Evolutionary conservation across 2,113 vertebrate species (phyloP).

Genomic region (Lepus timidus): DNA sequence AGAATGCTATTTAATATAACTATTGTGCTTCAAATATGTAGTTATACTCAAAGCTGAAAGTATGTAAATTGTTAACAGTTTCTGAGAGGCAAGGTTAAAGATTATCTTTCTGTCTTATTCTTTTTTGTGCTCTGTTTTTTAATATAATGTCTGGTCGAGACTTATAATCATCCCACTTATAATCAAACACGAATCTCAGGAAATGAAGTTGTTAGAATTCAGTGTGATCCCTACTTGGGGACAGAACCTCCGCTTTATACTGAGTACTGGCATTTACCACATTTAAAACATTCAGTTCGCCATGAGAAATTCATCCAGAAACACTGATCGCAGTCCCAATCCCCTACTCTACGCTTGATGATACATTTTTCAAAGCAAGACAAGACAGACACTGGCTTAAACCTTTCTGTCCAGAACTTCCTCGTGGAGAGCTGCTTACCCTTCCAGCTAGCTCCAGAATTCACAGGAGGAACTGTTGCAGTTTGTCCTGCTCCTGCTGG

Average conservation of each 20-base stretch:
- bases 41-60: background rate
- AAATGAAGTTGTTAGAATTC: conserved; percentile 13
- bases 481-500: background rate
- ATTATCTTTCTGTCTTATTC: background rate
- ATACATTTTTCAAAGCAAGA: accelerated
- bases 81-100: background rate
- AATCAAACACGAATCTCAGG: background rate
- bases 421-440: background rate
- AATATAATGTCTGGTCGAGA: background rate
- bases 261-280: background rate
- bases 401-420: background rate
- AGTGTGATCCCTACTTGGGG: background rate
- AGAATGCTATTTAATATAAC: background rate
- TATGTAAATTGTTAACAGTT: background rate
- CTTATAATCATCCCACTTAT: background rate
- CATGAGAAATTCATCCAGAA: conserved; percentile 34
- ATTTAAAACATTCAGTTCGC: conserved; percentile 32
- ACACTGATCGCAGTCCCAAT: conserved; percentile 16
- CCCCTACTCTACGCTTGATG: accelerated
- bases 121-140: background rate
- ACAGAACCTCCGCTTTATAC: background rate
- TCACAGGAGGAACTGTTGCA: background rate
- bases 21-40: background rate
- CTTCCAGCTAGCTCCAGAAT: background rate
- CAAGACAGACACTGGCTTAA: background rate